Evolutionary conservation across 1,140 invertebrate genomes (phyloP).

Genomic region (Drosophila saltans): DNA sequence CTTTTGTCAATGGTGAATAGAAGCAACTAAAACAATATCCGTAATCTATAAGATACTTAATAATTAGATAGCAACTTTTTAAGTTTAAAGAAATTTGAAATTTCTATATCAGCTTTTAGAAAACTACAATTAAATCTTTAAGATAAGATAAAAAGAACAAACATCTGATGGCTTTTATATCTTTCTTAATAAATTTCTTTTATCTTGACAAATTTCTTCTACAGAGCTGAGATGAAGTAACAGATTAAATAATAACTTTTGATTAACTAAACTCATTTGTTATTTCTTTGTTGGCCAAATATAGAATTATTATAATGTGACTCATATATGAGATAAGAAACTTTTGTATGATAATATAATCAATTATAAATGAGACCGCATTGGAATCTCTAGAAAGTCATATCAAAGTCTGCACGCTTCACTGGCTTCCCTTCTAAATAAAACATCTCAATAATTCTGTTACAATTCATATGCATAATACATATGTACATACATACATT

Average conservation of each 20-base stretch:
- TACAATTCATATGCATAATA: not conserved
- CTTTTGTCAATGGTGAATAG: constrained; percentile 11
- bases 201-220: too few species aligned
- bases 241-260: too few species aligned
- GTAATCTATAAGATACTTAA: too few species aligned
- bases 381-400: not conserved
- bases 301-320: not conserved
- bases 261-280: too few species aligned
- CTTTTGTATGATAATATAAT: not conserved
- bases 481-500: not conserved
- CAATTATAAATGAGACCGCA: not conserved
- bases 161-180: too few species aligned
- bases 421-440: not conserved
- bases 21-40: not conserved
- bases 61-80: not conserved
- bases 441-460: constrained; percentile 4
- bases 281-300: not conserved
- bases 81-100: not conserved
- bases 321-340: not conserved
- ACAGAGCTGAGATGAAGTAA: too few species aligned
- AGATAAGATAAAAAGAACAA: too few species aligned
- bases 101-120: not conserved
- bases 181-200: too few species aligned
- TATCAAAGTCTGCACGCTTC: not conserved
- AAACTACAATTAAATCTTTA: not conserved